Evolutionary conservation across 1,140 invertebrate species (phyloP).

Genomic region (Stegodyphus dumicola): DNA sequence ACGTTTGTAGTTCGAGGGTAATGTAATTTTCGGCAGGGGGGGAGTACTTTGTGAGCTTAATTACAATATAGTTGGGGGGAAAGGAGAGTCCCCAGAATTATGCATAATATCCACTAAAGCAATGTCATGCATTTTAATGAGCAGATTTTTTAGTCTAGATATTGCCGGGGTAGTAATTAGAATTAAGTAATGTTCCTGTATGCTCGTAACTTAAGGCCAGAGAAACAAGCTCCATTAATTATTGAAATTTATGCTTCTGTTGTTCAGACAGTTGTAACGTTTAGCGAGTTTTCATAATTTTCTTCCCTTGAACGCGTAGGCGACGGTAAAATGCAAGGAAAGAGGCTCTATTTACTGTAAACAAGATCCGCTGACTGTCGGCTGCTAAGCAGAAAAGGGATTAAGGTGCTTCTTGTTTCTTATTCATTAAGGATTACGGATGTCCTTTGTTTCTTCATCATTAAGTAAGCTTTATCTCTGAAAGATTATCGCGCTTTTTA

Average conservation of each 20-base stretch:
- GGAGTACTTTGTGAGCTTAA: slow-evolving; percentile 9
- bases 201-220: slow-evolving; percentile 10
- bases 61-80: slow-evolving; percentile 32
- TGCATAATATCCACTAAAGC: slow-evolving; percentile 49
- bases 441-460: too few species aligned
- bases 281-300: background rate
- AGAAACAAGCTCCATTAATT: slow-evolving; percentile 45
- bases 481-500: too few species aligned
- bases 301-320: too few species aligned
- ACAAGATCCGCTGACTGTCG: background rate
- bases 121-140: slow-evolving; percentile 46
- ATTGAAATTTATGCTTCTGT: slow-evolving; percentile 55
- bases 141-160: slow-evolving; percentile 16
- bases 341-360: background rate
- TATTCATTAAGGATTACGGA: too few species aligned
- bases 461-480: too few species aligned
- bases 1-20: slow-evolving; percentile 9
- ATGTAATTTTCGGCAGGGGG: slow-evolving; percentile 18
- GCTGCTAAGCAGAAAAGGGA: too few species aligned
- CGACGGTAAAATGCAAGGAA: too few species aligned
- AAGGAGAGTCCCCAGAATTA: background rate
- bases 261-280: slow-evolving; percentile 23
- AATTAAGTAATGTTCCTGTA: slow-evolving; percentile 43
- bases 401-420: too few species aligned
- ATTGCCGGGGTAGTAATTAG: slow-evolving; percentile 22